Conservation (phyloP, 2,888 invertebrate species). For the Ennomos quercinarius region DNA sequence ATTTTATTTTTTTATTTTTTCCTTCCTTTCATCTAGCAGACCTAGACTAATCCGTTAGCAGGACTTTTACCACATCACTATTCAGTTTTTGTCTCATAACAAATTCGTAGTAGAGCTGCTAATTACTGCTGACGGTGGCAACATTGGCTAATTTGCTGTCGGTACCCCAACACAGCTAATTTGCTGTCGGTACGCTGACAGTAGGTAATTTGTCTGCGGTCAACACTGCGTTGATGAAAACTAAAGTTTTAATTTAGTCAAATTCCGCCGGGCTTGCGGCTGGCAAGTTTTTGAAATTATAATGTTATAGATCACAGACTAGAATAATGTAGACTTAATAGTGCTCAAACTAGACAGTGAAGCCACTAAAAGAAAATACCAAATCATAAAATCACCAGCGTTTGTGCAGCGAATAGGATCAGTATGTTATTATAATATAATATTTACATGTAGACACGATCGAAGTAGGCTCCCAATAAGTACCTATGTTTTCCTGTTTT, state of each 20-base stretch:
- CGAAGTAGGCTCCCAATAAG: too few species aligned
- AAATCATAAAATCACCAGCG: too few species aligned
- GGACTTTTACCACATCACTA: constrained; percentile 18
- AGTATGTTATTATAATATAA: too few species aligned
- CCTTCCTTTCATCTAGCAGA: too few species aligned
- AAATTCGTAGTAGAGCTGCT: constrained; percentile 37
- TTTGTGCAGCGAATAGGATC: too few species aligned
- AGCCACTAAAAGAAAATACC: too few species aligned
- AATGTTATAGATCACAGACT: neutral
- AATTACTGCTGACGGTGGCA: constrained; percentile 38
- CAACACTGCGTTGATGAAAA: constrained; percentile 27
- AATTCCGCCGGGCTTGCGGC: constrained; percentile 20
- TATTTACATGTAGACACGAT: too few species aligned
- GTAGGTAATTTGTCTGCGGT: constrained; percentile 26
- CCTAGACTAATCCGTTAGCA: neutral
- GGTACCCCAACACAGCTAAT: constrained; percentile 25
- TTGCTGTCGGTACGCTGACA: constrained; percentile 32
- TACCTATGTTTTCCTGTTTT: too few species aligned
- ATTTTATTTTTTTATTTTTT: too few species aligned
- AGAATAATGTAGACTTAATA: too few species aligned
- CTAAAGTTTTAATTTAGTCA: constrained; percentile 27
- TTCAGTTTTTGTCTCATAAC: constrained; percentile 31
- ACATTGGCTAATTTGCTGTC: constrained; percentile 36
- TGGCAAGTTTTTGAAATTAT: constrained; percentile 3
- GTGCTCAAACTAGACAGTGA: too few species aligned